Conservation (phyloP, 1,140 invertebrate genomes). For the Drosophila kikkawai region DNA sequence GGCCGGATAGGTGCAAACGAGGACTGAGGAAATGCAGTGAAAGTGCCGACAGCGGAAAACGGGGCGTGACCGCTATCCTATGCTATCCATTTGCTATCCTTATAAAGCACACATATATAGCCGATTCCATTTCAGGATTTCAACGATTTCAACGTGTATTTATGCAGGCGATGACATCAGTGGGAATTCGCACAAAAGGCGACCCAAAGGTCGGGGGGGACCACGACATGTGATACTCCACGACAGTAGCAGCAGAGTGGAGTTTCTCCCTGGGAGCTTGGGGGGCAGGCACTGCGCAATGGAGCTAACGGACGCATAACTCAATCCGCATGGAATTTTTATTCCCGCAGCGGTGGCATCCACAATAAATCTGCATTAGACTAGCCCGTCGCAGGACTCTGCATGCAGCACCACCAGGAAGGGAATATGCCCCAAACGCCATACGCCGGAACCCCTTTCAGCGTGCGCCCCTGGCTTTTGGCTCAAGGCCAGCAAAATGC, state of each 20-base stretch:
- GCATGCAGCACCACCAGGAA: constrained; percentile 17
- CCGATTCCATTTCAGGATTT: constrained; percentile 23
- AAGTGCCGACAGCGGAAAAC: constrained; percentile 63
- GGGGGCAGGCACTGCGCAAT: constrained; percentile 40
- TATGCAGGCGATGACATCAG: constrained; percentile 71
- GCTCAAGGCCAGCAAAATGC: constrained; percentile 62
- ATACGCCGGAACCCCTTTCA: not conserved
- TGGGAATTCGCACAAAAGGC: constrained; percentile 44
- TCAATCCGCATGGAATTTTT: constrained; percentile 83
- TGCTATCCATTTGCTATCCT: constrained; percentile 21
- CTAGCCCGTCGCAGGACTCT: constrained; percentile 30
- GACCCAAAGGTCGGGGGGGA: not conserved
- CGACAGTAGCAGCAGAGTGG: constrained; percentile 1
- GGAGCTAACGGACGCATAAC: constrained; percentile 82
- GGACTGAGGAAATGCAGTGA: constrained; percentile 69
- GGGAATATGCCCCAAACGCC: not conserved
- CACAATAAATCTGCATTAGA: constrained; percentile 83
- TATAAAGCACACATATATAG: constrained; percentile 10
- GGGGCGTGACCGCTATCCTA: constrained; percentile 35
- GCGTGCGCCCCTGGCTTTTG: constrained; percentile 37
- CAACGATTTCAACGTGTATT: constrained; percentile 24
- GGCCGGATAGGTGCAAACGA: constrained; percentile 49
- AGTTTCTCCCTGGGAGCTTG: constrained; percentile 4
- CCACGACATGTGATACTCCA: constrained; percentile 39
- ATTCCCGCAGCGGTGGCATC: constrained; percentile 81